Evolutionary conservation across 2,113 vertebrate species (phyloP).

Genomic region (Sphaerodactylus townsendi): DNA sequence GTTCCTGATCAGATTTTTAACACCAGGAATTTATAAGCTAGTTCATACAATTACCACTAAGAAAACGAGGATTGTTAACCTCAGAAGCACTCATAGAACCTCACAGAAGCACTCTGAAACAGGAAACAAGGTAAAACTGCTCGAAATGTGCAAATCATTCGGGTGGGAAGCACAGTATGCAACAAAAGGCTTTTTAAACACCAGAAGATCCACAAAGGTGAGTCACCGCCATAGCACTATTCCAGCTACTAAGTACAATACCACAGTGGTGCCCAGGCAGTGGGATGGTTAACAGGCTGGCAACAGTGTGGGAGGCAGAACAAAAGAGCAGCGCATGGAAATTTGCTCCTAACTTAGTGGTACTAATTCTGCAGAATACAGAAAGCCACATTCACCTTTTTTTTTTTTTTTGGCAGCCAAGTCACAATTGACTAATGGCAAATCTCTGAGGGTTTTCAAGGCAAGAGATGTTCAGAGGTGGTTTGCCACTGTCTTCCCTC

Average conservation of each 20-base stretch:
- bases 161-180: background rate
- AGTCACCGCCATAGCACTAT: background rate
- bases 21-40: background rate
- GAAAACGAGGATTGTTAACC: background rate
- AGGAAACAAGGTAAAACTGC: background rate
- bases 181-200: background rate
- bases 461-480: too few species aligned
- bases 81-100: background rate
- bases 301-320: background rate
- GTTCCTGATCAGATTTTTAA: background rate
- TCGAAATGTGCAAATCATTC: background rate
- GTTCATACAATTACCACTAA: background rate
- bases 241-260: background rate
- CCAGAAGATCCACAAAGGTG: background rate
- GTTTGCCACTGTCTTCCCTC: too few species aligned
- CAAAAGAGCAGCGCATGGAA: background rate
- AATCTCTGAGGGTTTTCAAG: too few species aligned
- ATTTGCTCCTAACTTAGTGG: background rate
- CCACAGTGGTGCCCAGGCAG: background rate
- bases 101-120: background rate
- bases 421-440: too few species aligned
- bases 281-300: background rate
- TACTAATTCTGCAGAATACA: too few species aligned
- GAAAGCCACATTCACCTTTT: too few species aligned
- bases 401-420: too few species aligned